A percentile compares a stretch with the other conserved stretches of the same genome.
These are phyloP conservation scores for Oncorhynchus gorbuscha DNA, from an alignment of 2,113 vertebrate species.

Conservation along the genomic window DNA sequence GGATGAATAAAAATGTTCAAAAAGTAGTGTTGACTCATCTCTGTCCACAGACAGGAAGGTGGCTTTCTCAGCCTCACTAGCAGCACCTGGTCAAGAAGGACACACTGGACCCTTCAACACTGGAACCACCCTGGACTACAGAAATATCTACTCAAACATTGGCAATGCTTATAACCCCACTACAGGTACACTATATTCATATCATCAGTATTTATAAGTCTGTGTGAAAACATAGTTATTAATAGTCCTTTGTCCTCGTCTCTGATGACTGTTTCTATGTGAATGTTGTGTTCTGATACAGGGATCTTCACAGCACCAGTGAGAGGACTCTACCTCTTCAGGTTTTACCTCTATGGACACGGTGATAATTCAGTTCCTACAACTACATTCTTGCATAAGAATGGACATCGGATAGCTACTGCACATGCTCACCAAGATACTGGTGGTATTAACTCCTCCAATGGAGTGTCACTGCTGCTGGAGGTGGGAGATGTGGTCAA, in stretches of 20 bases:
- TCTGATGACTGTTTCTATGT: neutral
- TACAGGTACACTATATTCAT: constrained; percentile 15
- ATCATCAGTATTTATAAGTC: no score
- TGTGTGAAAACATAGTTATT: no score
- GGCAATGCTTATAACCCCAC: constrained; percentile 16
- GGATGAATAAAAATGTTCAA: no score
- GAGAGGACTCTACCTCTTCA: constrained; percentile 28
- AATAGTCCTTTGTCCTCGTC: no score
- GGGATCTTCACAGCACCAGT: neutral
- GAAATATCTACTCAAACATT: constrained; percentile 18
- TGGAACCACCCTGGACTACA: constrained; percentile 10
- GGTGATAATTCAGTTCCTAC: accelerated
- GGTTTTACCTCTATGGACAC: neutral
- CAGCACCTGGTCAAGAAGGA: neutral
- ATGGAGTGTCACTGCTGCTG: constrained; percentile 22
- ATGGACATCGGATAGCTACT: neutral
- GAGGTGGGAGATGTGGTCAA: neutral
- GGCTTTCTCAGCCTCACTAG: constrained; percentile 10
- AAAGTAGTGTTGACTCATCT: neutral
- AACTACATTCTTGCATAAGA: constrained; percentile 8
- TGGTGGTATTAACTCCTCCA: constrained; percentile 5
- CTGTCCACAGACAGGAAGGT: neutral
- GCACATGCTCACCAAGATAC: neutral
- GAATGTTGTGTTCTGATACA: constrained; percentile 19
- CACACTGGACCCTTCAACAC: neutral